A percentile compares a stretch with the other conserved stretches of the same genome.
phyloP scores from a whole-genome alignment of 92 coral and sea anemone genomes.

The Chrysogorgia sp. region DNA sequence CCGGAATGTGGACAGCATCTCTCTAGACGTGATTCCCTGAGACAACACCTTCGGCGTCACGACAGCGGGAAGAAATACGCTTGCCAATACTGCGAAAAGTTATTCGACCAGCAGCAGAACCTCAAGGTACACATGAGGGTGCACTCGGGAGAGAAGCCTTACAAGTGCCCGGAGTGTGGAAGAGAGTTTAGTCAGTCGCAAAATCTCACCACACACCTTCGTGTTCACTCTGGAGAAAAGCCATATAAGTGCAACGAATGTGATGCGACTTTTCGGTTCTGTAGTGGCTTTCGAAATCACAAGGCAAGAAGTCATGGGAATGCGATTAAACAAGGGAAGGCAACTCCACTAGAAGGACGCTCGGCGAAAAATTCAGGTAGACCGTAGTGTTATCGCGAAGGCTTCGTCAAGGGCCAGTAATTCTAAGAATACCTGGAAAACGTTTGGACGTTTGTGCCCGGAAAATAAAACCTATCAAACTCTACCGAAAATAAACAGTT shows the following conservation, averaged over 20 bases:
- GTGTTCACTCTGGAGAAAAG: conserved; percentile 25
- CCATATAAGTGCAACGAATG: conserved; percentile 16
- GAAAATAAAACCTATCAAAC: no score
- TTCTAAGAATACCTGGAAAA: background rate
- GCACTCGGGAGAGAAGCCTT: conserved; percentile 30
- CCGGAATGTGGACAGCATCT: conserved; percentile 36
- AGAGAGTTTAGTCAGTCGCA: conserved; percentile 30
- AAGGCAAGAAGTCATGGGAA: conserved; percentile 12
- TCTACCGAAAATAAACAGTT: no score
- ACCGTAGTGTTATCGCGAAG: conserved; percentile 29
- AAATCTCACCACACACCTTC: conserved; percentile 31
- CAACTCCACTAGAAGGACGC: background rate
- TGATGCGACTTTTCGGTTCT: conserved; percentile 18
- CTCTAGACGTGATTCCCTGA: conserved; percentile 27
- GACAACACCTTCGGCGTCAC: conserved; percentile 33
- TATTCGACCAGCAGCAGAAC: conserved; percentile 32
- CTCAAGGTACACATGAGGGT: conserved; percentile 22
- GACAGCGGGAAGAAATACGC: conserved; percentile 30
- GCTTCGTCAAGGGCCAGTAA: conserved; percentile 13
- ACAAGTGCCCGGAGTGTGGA: conserved; percentile 22
- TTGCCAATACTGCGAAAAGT: conserved; percentile 15
- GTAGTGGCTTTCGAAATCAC: conserved; percentile 26
- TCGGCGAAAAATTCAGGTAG: background rate
- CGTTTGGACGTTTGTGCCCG: background rate
- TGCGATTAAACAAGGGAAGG: background rate